Evolutionary conservation across 2,113 vertebrate species (phyloP).

Genomic region (Lophura nycthemera): DNA sequence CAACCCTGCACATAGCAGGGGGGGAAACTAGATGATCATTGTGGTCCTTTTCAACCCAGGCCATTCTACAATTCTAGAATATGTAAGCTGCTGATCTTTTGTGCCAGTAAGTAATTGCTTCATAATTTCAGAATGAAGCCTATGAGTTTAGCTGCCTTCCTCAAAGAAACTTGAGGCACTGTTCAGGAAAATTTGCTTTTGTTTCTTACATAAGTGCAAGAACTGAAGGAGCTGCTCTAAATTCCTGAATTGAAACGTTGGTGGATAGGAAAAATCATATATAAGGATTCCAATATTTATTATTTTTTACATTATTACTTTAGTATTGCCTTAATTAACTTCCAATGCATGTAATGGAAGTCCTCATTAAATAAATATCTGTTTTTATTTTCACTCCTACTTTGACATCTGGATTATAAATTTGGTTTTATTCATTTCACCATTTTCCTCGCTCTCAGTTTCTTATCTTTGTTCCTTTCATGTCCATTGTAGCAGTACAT

Average conservation of each 20-base stretch:
- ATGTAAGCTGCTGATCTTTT: background rate
- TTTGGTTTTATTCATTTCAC: background rate
- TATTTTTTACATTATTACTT: background rate
- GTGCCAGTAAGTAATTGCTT: background rate
- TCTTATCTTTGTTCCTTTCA: background rate
- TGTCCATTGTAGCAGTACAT: background rate
- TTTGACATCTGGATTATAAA: background rate
- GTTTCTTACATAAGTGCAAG: background rate
- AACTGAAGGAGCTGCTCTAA: background rate
- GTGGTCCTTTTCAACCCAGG: too few species aligned
- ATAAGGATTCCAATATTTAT: background rate
- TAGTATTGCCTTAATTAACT: background rate
- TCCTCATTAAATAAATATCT: background rate
- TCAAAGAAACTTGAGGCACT: background rate
- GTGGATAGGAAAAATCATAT: background rate
- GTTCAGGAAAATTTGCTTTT: background rate
- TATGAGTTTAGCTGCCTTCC: background rate
- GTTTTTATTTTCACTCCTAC: background rate
- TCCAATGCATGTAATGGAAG: background rate
- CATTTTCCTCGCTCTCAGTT: background rate
- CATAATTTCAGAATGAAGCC: background rate
- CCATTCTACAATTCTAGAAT: background rate
- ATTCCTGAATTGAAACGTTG: background rate
- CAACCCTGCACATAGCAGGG: too few species aligned
- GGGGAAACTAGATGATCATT: too few species aligned